phyloP scores from a whole-genome alignment of 2,888 invertebrate species.

The Malthinus flaveolus region DNA sequence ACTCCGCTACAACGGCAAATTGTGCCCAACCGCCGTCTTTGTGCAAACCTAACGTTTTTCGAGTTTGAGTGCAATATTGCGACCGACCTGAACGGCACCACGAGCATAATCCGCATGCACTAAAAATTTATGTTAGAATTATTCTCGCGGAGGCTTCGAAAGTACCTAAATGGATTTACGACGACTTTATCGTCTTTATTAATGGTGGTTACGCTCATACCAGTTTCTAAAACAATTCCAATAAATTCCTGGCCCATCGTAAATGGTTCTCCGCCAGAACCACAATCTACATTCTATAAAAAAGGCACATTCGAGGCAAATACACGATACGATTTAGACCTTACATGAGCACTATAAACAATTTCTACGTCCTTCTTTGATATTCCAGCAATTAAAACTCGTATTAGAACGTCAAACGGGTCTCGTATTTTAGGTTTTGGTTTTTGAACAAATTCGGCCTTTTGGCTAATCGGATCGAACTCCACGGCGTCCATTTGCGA shows the following conservation, averaged over 20 bases:
- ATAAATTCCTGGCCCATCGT: slow-evolving; percentile 72
- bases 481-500: slow-evolving; percentile 62
- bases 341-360: slow-evolving; percentile 62
- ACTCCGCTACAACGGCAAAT: slow-evolving; percentile 62
- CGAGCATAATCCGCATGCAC: slow-evolving; percentile 64
- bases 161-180: slow-evolving; percentile 68
- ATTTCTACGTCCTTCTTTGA: slow-evolving; percentile 77
- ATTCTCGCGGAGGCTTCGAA: too few species aligned
- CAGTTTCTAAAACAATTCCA: slow-evolving; percentile 62
- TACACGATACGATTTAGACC: background rate
- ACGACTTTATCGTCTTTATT: slow-evolving; percentile 68
- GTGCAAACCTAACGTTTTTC: slow-evolving; percentile 64
- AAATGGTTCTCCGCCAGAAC: slow-evolving; percentile 54
- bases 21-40: slow-evolving; percentile 72
- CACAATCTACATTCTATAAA: slow-evolving; percentile 58
- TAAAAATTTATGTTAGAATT: slow-evolving; percentile 46
- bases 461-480: slow-evolving; percentile 56
- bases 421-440: slow-evolving; percentile 57
- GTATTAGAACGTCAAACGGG: background rate
- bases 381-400: slow-evolving; percentile 58
- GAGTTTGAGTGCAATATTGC: slow-evolving; percentile 61
- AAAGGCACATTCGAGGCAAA: background rate
- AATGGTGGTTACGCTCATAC: slow-evolving; percentile 58
- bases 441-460: slow-evolving; percentile 54
- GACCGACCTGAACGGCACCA: slow-evolving; percentile 66